These are phyloP conservation scores for Perognathus longimembris DNA, from an alignment of 2,113 vertebrate species.

Conservation along the genomic window DNA sequence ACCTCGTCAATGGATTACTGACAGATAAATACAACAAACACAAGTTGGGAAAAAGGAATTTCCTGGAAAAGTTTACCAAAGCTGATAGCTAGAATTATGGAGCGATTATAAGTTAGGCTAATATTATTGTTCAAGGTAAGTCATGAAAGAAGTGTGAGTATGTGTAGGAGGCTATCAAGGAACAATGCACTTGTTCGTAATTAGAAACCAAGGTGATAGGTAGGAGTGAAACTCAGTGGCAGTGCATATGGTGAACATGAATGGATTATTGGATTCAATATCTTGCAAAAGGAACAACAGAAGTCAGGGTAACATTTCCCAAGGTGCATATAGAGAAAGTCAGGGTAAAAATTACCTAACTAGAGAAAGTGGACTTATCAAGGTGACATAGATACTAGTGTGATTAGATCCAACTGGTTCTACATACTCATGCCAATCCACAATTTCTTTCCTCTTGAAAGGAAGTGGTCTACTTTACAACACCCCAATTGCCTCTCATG, in stretches of 20 bases:
- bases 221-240: background rate
- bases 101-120: background rate
- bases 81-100: background rate
- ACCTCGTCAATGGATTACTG: background rate
- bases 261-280: background rate
- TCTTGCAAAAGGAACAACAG: background rate
- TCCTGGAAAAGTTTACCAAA: background rate
- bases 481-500: background rate
- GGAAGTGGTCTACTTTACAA: background rate
- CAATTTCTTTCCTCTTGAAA: background rate
- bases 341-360: background rate
- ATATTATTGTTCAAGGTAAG: background rate
- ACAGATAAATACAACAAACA: background rate
- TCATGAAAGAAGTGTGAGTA: background rate
- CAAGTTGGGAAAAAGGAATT: background rate
- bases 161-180: background rate
- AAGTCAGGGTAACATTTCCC: background rate
- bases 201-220: background rate
- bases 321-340: background rate
- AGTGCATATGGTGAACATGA: background rate
- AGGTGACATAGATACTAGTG: too few species aligned
- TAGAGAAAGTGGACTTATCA: too few species aligned
- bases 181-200: rapidly evolving
- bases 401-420: background rate
- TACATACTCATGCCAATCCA: background rate